phyloP scores from a whole-genome alignment of 2,113 vertebrate species.

The Zosterops borbonicus region DNA sequence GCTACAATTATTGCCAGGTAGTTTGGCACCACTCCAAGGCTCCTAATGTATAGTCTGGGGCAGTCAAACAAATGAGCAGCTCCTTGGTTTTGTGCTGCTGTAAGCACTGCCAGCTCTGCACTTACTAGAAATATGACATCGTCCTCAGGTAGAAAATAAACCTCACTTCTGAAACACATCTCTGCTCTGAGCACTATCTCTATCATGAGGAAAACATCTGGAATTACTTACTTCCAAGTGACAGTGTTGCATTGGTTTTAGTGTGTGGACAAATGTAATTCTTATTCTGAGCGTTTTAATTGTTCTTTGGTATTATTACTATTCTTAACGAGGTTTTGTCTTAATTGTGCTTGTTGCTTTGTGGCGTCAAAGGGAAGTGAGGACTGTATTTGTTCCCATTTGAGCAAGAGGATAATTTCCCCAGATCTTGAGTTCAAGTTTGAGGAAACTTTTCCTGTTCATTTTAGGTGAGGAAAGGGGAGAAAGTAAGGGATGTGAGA shows the following conservation, averaged over 20 bases:
- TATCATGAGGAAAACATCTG: background rate
- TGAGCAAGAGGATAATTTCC: background rate
- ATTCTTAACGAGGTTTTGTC: background rate
- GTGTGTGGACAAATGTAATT: background rate
- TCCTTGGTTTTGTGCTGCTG: background rate
- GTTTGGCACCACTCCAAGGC: background rate
- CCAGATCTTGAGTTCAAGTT: background rate
- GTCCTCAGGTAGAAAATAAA: background rate
- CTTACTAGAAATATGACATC: background rate
- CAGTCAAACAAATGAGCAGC: conserved; percentile 6
- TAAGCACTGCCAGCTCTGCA: background rate
- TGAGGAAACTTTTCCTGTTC: background rate
- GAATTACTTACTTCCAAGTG: background rate
- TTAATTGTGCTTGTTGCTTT: background rate
- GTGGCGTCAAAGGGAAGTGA: background rate
- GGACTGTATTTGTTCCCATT: background rate
- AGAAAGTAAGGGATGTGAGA: background rate
- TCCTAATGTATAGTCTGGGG: background rate
- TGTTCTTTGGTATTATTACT: background rate
- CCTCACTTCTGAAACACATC: background rate
- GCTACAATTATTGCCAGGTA: conserved; percentile 41
- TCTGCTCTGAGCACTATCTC: background rate
- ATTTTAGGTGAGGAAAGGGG: background rate
- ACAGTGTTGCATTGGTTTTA: background rate
- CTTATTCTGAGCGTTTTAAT: background rate